Evolutionary conservation across 2,797 vertebrate genomes (phyloP), one percentile per base, ranked within the genome.

Genomic region (Philypnodon macrostomus): DNA sequence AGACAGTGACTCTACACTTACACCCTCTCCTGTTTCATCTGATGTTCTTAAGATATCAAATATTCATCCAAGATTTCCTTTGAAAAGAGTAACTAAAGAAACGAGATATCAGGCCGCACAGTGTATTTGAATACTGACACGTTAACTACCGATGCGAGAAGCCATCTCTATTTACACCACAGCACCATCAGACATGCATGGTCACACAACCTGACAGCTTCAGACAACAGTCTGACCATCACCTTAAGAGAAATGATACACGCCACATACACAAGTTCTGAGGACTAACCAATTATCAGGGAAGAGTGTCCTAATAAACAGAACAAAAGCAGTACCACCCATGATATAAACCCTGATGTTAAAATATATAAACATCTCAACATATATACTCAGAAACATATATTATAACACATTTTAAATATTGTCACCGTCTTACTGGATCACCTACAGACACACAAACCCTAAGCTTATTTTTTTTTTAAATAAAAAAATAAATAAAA

Each of bases 21-120:
- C 26, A 55, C 15, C 32, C 53, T 65, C 62, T 73, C 60, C 13
- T 56, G 53, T 68, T 79, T 70, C 68, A 42, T 18, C 40, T 13
- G 8, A 31, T 7, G 11, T 17, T 48, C 63, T 23, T n/a, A n/a
- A n/a, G 33, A 24, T 40, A 31, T 31, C 39, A 63, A 42, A 57
- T 49, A 58, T 48, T 16, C 58, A 47, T 42, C 39, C 44, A 56
- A 23, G 31, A 47, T 62, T 38, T 39, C 37, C 48, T 74, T 63
- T 72, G 52, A 61, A 54, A 51, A 30, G n/a, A 61, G 75, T 66
- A 72, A 79, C 66, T 50, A 59, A 67, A 77, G 63, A 73, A 46
- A 59, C 42, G 36, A 45, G 23, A 37, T n/a, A n/a, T 23, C 40
- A 2, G 36, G 33, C 34, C 52, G 48, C 63, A 18, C 33, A 2